Percentiles rank a stretch among this genome's conserved stretches.
phyloP scores from a whole-genome alignment of 1,140 invertebrate genomes.

The Bactericera cockerelli region DNA sequence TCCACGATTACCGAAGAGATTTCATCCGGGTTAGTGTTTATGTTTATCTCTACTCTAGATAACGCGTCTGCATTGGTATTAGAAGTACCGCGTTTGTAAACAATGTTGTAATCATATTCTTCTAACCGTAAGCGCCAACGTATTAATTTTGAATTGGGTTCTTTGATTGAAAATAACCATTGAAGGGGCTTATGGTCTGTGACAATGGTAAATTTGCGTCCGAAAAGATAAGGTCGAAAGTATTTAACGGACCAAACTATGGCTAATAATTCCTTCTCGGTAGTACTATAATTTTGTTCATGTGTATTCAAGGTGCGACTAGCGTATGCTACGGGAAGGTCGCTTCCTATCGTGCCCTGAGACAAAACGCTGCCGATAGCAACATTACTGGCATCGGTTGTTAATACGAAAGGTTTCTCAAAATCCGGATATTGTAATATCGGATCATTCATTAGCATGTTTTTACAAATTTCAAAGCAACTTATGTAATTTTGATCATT shows the following conservation, averaged over 20 bases:
- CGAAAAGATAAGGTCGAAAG: constrained; percentile 32
- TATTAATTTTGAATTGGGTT: constrained; percentile 17
- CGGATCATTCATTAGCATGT: constrained; percentile 22
- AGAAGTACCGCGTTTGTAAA: constrained; percentile 18
- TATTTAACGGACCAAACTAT: constrained; percentile 33
- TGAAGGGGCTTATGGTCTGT: constrained; percentile 35
- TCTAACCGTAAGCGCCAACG: constrained; percentile 17
- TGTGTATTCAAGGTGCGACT: constrained; percentile 21
- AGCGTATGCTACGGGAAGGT: constrained; percentile 25
- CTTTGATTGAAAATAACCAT: constrained; percentile 31
- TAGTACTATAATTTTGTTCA: constrained; percentile 24
- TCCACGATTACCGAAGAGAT: not conserved
- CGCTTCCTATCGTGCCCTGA: constrained; percentile 22
- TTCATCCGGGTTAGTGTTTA: not conserved
- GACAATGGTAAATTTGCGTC: constrained; percentile 30
- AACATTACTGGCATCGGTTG: constrained; percentile 24
- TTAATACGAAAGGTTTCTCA: constrained; percentile 24
- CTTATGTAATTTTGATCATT: constrained; percentile 7
- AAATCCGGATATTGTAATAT: constrained; percentile 28
- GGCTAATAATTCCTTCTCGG: constrained; percentile 34
- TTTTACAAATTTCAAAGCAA: constrained; percentile 12
- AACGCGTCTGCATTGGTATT: constrained; percentile 22
- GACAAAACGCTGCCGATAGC: constrained; percentile 23
- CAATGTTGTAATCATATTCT: constrained; percentile 15
- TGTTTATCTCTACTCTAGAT: constrained; percentile 4